These are phyloP conservation scores for Alloplasta piceator DNA, from an alignment of 2,888 invertebrate genomes.

Conservation along the genomic window DNA sequence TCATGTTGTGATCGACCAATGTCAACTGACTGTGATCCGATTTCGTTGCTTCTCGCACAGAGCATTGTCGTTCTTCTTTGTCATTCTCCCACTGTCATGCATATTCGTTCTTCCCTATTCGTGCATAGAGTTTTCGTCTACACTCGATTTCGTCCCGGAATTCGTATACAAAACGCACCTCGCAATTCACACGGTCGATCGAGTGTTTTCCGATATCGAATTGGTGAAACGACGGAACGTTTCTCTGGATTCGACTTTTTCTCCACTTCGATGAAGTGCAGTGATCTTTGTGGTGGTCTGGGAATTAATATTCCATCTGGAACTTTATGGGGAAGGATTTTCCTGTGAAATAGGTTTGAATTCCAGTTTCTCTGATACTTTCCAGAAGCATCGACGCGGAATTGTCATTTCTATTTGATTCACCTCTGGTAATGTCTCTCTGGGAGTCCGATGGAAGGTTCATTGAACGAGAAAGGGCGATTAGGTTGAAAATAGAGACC, in stretches of 20 bases:
- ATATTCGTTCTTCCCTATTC: constrained; percentile 39
- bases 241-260: constrained; percentile 36
- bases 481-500: constrained; percentile 3
- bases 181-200: constrained; percentile 45
- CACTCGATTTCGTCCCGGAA: constrained; percentile 18
- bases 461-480: constrained; percentile 11
- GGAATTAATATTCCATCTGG: not conserved
- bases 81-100: constrained; percentile 1
- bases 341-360: not conserved
- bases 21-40: constrained; percentile 78
- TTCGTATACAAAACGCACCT: constrained; percentile 33
- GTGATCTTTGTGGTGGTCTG: not conserved
- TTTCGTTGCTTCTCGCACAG: constrained; percentile 70
- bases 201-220: constrained; percentile 43
- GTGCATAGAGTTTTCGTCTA: constrained; percentile 11
- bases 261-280: constrained; percentile 39
- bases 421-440: not conserved
- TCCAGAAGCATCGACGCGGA: not conserved
- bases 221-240: constrained; percentile 23
- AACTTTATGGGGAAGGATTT: not conserved
- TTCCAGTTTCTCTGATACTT: not conserved
- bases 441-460: not conserved
- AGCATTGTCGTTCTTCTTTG: not conserved
- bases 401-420: not conserved
- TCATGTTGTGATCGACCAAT: constrained; percentile 79